Base-by-base conservation (phyloP, 2,113 vertebrate species). In the Odontophorus gujanensis region DNA sequence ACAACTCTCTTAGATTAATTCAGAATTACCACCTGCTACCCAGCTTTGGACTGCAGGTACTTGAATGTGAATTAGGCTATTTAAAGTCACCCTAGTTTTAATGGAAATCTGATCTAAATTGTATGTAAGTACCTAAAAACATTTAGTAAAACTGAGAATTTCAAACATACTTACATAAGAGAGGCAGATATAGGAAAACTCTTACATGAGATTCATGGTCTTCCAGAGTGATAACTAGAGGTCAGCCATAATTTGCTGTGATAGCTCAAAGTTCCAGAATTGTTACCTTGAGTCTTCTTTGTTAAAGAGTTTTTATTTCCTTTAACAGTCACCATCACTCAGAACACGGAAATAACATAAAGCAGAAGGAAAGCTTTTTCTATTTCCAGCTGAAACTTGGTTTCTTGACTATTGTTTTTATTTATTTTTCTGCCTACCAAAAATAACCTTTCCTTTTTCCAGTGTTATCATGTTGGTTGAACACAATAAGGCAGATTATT, bases 191-290 rank as follows among this genome's bases (percentile, higher is more conserved):
- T 11, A 77, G 55, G 18, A 80, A 18, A 40, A 5, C 7, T 40
- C 40, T 11, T 40, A 63, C 1, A 3, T 47, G 22, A 86, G 6
- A 68, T 0, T 0, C 0, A 13, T 19, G 43, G 18, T 6, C 5
- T 82, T 65, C 50, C 65, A 25, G 25, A 61, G 26, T 34, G 34
- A 62, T 7, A 76, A 6, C 3, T 20, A 77, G 32, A 55, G 63
- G 43, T 4, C 16, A 66, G 14, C 32, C 48, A 10, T 55, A 28
- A 18, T 61, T 50, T n/a, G 4, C 22, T 42, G 21, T 7, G 59
- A 5, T 25, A 26, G 22, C 17, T 45, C 14, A 67, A 71, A 53
- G 38, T 45, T 75, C 30, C 59, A 26, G 19, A 81, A 12, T 2
- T 2, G 22, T 19, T 57, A 7, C 25, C 50, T 1, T 42, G 7